These are phyloP conservation scores for Eurystomus glaucurus DNA, from an alignment of 2,797 vertebrate species.

Conservation along the genomic window DNA sequence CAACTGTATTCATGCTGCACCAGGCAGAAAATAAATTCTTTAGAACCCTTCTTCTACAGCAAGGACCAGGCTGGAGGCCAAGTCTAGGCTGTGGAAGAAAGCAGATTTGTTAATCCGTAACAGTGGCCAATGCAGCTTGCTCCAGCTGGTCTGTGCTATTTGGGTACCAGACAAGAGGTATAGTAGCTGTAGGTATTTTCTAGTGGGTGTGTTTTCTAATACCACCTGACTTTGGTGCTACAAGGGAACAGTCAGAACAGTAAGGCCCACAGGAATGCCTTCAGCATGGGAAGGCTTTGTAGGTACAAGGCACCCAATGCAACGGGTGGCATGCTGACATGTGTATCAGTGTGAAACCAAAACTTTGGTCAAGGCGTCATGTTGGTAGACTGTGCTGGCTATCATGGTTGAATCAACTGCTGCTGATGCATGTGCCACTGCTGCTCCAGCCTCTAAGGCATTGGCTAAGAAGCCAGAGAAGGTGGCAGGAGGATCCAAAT, in stretches of 20 bases:
- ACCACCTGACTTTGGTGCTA: neutral
- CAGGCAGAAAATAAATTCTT: neutral
- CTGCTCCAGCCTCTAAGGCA: neutral
- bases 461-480: neutral
- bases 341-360: neutral
- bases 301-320: neutral
- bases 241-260: neutral
- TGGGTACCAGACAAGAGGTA: neutral
- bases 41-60: neutral
- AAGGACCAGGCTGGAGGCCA: neutral
- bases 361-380: rapidly evolving
- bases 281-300: neutral
- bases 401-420: neutral
- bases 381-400: neutral
- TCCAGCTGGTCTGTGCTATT: neutral
- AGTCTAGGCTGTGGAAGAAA: neutral
- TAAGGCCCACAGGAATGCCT: neutral
- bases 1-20: neutral
- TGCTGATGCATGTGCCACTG: neutral
- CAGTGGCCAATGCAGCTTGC: neutral
- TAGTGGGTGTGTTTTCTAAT: neutral
- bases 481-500: neutral
- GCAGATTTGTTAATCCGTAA: neutral
- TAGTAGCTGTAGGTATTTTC: neutral
- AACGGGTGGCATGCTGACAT: neutral